Base-by-base conservation (phyloP, 2,888 invertebrate genomes). In the Dioctria rufipes region DNA sequence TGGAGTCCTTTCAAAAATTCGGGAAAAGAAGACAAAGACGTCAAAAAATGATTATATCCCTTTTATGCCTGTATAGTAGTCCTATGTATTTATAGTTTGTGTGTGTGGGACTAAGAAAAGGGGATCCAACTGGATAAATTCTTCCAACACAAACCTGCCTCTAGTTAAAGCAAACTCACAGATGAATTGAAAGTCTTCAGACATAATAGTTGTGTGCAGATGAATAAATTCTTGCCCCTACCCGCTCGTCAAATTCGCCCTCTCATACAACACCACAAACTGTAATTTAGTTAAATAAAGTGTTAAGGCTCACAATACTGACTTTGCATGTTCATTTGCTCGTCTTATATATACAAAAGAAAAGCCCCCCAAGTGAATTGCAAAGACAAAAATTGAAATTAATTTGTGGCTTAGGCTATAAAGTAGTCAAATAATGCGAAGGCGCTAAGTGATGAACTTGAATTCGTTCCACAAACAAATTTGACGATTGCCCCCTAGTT, bases 1-100 rank as follows among this genome's bases (percentile, higher is more conserved):
- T 69, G 51, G 69, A 69, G 69, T 69, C 51, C 69, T 69, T 69
- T 69, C 69, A 69, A 69, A 69, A 69, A 69, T 69, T 69, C 69
- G 49, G 69, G 49, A 51, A 69, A 69, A 69, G 49, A 11, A 69
- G 51, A 69, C 69, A 69, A 69, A 69, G 51, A 69, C 69, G 69
- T 69, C 69, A 69, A 69, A 51, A 69, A 51, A 54, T 69, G 69
- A 69, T 69, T 51, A 69, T 69, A 69, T 69, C 51, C 69, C 39
- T 69, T n/a, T 51, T 69, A 37, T 69, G 51, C 6, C n/a, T 65
- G n/a, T 65, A 42, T 40, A 40, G 65, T 65, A n/a, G 11, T 0
- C 25, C 1, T 25, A 25, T 25, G 1, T 25, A 25, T 25, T 25
- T 65, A 42, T 6, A 11, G 39, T 13, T 9, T 37, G 51, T 11